A percentile compares a stretch with the other conserved stretches of the same genome.
These are phyloP conservation scores for Tanypteryx hageni DNA, from an alignment of 2,888 invertebrate species.

Conservation along the genomic window DNA sequence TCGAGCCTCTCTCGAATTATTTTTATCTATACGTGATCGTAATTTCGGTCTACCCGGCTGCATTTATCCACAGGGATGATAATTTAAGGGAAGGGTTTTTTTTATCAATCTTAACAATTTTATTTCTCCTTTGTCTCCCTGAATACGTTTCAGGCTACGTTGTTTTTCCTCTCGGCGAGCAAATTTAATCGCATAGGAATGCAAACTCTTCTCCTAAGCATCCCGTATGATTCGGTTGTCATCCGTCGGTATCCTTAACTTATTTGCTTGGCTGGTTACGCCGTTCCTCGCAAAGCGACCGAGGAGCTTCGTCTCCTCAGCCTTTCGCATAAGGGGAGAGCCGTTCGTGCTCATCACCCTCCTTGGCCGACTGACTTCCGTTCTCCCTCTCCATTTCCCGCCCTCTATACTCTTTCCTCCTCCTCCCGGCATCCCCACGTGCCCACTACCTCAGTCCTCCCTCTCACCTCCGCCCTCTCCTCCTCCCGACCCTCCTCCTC, in stretches of 20 bases:
- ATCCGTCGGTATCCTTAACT: slow-evolving; percentile 9
- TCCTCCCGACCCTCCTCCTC: not conserved
- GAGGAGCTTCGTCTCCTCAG: slow-evolving; percentile 34
- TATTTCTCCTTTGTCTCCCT: not conserved
- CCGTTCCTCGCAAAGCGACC: not conserved
- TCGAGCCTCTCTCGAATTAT: no score
- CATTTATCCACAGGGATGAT: no score
- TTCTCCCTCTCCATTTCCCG: not conserved
- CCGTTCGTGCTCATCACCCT: slow-evolving; percentile 35
- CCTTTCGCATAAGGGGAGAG: not conserved
- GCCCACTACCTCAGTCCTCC: not conserved
- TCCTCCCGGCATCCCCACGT: slow-evolving; percentile 43
- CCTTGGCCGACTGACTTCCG: slow-evolving; percentile 56
- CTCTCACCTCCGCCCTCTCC: not conserved
- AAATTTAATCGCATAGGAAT: slow-evolving; percentile 31
- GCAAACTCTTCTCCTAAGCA: slow-evolving; percentile 41
- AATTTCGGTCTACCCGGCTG: no score
- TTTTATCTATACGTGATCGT: no score
- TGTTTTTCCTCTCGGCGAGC: not conserved
- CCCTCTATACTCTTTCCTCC: not conserved
- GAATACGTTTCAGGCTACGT: not conserved
- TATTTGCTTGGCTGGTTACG: not conserved
- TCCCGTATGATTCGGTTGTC: not conserved
- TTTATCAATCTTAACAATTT: not conserved
- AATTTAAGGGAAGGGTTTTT: no score